Evolutionary conservation across 2,113 vertebrate genomes (phyloP).

Genomic region (Amblyornis subalaris): DNA sequence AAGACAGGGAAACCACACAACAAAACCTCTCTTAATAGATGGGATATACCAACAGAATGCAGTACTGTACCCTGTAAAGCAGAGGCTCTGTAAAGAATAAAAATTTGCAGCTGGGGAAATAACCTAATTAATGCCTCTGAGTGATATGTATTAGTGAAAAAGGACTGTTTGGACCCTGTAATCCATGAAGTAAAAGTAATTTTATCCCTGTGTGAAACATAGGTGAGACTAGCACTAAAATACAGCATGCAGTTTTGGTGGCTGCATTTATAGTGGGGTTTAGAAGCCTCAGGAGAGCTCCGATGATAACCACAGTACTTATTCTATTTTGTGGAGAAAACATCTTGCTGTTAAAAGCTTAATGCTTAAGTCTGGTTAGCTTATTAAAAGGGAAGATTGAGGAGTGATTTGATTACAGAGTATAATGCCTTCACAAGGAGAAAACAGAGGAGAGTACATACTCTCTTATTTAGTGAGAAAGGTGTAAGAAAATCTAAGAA

Average conservation of each 20-base stretch:
- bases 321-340: constrained; percentile 34
- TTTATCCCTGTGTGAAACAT: constrained; percentile 23
- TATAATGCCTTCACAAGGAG: background rate
- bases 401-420: constrained; percentile 38
- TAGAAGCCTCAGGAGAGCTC: constrained; percentile 13
- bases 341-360: constrained; percentile 25
- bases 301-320: background rate
- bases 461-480: background rate
- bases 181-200: background rate
- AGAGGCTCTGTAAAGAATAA: background rate
- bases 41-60: background rate
- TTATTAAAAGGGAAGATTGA: constrained; percentile 35
- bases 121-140: constrained; percentile 15
- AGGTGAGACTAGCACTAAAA: background rate
- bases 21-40: background rate
- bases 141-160: background rate
- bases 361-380: constrained; percentile 36
- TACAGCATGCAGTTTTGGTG: background rate
- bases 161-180: background rate
- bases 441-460: background rate
- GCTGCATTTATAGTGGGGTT: background rate
- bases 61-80: background rate
- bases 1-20: background rate
- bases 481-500: background rate
- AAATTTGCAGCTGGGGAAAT: background rate